A percentile compares a stretch with the other conserved stretches of the same genome.
Evolutionary conservation across 2,113 vertebrate genomes (phyloP).

Genomic region (Dinomys branickii): DNA sequence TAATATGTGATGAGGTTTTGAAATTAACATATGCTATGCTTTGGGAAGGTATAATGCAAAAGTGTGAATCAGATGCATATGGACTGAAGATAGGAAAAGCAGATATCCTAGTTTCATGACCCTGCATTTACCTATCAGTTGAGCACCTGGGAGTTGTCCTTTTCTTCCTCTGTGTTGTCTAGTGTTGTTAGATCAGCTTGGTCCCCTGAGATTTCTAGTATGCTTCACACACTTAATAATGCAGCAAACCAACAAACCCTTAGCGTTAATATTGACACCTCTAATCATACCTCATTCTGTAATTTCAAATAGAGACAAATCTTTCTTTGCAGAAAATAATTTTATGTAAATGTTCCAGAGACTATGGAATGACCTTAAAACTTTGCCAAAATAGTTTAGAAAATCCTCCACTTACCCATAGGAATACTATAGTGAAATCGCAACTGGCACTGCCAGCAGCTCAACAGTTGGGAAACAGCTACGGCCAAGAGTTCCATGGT

Average conservation of each 20-base stretch:
- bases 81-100: neutral
- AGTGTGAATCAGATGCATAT: neutral
- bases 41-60: neutral
- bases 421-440: neutral
- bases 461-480: neutral
- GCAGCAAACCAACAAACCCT: neutral
- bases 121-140: neutral
- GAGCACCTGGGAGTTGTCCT: neutral
- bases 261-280: neutral
- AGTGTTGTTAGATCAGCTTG: too few relatives aligned
- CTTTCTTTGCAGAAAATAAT: neutral
- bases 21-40: neutral
- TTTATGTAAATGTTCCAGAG: neutral
- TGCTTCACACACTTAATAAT: neutral
- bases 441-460: neutral
- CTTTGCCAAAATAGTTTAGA: neutral
- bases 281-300: neutral
- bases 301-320: neutral
- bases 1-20: neutral
- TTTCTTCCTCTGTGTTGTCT: neutral
- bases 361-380: neutral
- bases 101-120: neutral
- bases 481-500: neutral
- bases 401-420: neutral
- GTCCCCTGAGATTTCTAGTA: accelerated